Evolutionary conservation across 1,140 invertebrate genomes (phyloP).

Genomic region (Penaeus chinensis): DNA sequence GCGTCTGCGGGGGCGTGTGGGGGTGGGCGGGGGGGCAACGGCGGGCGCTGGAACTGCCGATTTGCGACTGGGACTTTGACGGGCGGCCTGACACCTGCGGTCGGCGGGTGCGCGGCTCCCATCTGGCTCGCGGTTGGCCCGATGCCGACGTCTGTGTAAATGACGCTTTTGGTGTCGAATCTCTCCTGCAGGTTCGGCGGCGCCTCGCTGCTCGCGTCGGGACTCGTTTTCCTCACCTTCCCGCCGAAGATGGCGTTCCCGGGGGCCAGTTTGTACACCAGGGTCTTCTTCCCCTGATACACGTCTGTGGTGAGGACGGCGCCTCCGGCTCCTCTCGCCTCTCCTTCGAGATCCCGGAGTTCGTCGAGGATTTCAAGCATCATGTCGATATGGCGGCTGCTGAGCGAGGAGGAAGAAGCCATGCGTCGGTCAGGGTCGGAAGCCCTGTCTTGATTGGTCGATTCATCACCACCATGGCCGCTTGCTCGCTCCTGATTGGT

Average conservation of each 20-base stretch:
- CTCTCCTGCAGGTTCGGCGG: neutral
- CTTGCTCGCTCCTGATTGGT: too few species aligned
- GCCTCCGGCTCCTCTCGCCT: neutral
- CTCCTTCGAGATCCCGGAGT: neutral
- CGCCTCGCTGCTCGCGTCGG: neutral
- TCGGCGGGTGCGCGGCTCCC: neutral
- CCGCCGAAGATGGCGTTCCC: conserved; percentile 15
- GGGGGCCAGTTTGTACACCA: conserved; percentile 40
- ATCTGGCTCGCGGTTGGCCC: neutral
- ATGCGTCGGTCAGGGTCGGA: too few species aligned
- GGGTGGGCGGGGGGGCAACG: too few species aligned
- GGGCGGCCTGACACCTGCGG: neutral
- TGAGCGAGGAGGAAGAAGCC: too few species aligned
- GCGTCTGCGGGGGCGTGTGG: too few species aligned
- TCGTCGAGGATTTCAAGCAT: too few species aligned
- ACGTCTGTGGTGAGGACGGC: conserved; percentile 23
- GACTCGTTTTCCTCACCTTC: neutral
- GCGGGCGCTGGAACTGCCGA: too few species aligned
- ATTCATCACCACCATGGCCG: too few species aligned
- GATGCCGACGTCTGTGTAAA: too few species aligned
- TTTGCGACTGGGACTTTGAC: too few species aligned
- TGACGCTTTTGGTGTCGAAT: neutral
- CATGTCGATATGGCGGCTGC: too few species aligned
- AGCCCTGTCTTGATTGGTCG: too few species aligned
- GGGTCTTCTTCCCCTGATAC: conserved; percentile 27